A percentile compares a stretch with the other conserved stretches of the same genome.
phyloP scores from a whole-genome alignment of 1,140 invertebrate species.

The Calliopsis andreniformis region DNA sequence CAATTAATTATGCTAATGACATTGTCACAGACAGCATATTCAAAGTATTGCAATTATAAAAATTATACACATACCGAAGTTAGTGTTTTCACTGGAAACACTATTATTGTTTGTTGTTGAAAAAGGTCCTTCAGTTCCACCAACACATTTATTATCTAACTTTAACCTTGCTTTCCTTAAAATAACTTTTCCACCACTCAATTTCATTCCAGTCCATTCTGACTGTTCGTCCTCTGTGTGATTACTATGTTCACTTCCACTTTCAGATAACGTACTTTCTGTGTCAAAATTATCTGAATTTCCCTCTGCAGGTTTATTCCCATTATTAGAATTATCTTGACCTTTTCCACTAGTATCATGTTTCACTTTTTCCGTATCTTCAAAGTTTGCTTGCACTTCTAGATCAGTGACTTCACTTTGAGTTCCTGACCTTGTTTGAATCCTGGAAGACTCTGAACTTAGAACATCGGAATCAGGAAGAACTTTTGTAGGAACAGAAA shows the following conservation, averaged over 20 bases:
- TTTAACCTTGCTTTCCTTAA: constrained; percentile 87
- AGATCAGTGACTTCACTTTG: constrained; percentile 63
- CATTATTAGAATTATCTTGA: constrained; percentile 22
- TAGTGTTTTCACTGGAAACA: constrained; percentile 69
- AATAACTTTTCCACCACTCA: constrained; percentile 86
- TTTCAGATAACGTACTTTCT: constrained; percentile 81
- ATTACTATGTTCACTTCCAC: constrained; percentile 81
- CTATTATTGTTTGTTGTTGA: constrained; percentile 81
- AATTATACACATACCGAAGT: constrained; percentile 59
- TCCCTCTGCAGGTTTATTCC: constrained; percentile 41
- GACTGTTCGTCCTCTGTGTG: constrained; percentile 80
- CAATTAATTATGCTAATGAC: not conserved
- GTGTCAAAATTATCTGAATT: constrained; percentile 79
- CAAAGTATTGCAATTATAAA: constrained; percentile 6
- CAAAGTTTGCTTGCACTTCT: constrained; percentile 44
- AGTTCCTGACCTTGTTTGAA: constrained; percentile 77
- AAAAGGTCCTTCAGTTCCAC: constrained; percentile 85
- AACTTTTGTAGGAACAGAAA: constrained; percentile 73
- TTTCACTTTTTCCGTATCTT: constrained; percentile 32
- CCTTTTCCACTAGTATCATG: constrained; percentile 29
- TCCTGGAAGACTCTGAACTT: constrained; percentile 79
- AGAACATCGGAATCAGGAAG: constrained; percentile 76
- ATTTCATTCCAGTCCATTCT: constrained; percentile 77
- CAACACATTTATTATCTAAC: constrained; percentile 82
- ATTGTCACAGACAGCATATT: too few species aligned